These are phyloP conservation scores for Myiothlypis coronata DNA, from an alignment of 2,797 vertebrate genomes.

Conservation along the genomic window DNA sequence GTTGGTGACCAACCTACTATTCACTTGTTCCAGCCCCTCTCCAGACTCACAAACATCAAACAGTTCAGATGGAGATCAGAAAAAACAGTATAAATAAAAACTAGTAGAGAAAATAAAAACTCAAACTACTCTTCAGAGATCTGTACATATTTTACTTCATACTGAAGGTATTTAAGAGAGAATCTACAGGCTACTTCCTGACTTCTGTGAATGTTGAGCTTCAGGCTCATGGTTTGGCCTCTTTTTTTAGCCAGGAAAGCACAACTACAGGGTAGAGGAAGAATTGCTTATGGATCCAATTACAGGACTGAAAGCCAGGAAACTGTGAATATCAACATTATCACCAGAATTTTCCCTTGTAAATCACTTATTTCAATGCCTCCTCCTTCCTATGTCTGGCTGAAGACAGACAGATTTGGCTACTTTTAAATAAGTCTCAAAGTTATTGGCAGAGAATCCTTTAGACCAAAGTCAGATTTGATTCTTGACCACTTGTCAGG, in stretches of 20 bases:
- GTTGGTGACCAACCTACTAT: not conserved
- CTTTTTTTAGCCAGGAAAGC: not conserved
- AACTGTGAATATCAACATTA: not conserved
- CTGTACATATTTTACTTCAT: not conserved
- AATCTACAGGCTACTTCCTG: not conserved
- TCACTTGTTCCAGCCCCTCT: not conserved
- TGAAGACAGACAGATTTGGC: not conserved
- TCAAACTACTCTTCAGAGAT: not conserved
- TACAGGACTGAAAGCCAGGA: not conserved
- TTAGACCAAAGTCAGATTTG: not conserved
- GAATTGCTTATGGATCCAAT: not conserved
- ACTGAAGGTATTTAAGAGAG: not conserved
- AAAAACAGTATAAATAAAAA: not conserved
- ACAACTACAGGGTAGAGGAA: not conserved
- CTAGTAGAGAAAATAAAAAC: not conserved
- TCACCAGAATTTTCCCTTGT: not conserved
- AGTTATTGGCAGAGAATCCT: not conserved
- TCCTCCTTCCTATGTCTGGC: not conserved
- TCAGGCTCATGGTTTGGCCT: not conserved
- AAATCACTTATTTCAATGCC: not conserved
- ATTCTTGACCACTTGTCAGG: not conserved
- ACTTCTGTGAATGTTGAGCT: not conserved
- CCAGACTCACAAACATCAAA: not conserved
- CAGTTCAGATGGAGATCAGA: not conserved
- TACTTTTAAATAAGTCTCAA: not conserved